Evolutionary conservation across 2,888 invertebrate genomes (phyloP).

Genomic region (Ornithoptera alexandrae): DNA sequence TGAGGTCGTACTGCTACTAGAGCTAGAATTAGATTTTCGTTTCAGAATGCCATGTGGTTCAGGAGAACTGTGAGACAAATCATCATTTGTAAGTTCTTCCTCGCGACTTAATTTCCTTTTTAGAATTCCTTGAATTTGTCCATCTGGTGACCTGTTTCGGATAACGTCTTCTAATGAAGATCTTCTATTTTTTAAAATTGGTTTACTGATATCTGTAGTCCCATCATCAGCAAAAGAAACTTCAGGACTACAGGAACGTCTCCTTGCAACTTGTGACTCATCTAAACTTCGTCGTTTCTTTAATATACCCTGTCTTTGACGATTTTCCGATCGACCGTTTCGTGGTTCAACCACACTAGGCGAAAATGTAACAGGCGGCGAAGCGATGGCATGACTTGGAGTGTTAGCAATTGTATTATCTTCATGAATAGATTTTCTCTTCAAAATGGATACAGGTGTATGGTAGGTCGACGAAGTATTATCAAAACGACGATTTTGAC

Average conservation of each 20-base stretch:
- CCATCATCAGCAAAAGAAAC: slow-evolving; percentile 81
- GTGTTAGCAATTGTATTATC: slow-evolving; percentile 70
- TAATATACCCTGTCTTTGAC: slow-evolving; percentile 87
- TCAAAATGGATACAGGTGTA: slow-evolving; percentile 83
- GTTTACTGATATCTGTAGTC: slow-evolving; percentile 79
- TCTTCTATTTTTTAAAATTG: slow-evolving; percentile 84
- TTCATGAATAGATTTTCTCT: slow-evolving; percentile 82
- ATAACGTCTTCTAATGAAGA: slow-evolving; percentile 86
- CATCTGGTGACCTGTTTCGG: slow-evolving; percentile 83
- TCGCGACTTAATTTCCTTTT: slow-evolving; percentile 85
- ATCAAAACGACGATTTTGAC: slow-evolving; percentile 75
- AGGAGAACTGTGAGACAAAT: slow-evolving; percentile 81
- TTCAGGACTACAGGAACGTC: slow-evolving; percentile 85
- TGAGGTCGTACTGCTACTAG: slow-evolving; percentile 82
- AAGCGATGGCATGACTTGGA: slow-evolving; percentile 76
- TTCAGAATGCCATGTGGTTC: slow-evolving; percentile 90
- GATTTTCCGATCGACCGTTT: slow-evolving; percentile 73
- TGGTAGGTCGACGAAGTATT: slow-evolving; percentile 61
- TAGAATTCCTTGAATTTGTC: slow-evolving; percentile 83
- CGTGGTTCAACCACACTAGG: slow-evolving; percentile 86
- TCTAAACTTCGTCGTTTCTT: slow-evolving; percentile 92
- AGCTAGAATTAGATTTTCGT: slow-evolving; percentile 86
- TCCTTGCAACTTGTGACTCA: slow-evolving; percentile 85
- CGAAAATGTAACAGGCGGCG: slow-evolving; percentile 89
- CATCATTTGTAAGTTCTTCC: slow-evolving; percentile 82